Percentiles rank a stretch among this genome's conserved stretches.
These are phyloP conservation scores for Aradophagus sp. DNA, from an alignment of 1,140 invertebrate species.

Conservation along the genomic window DNA sequence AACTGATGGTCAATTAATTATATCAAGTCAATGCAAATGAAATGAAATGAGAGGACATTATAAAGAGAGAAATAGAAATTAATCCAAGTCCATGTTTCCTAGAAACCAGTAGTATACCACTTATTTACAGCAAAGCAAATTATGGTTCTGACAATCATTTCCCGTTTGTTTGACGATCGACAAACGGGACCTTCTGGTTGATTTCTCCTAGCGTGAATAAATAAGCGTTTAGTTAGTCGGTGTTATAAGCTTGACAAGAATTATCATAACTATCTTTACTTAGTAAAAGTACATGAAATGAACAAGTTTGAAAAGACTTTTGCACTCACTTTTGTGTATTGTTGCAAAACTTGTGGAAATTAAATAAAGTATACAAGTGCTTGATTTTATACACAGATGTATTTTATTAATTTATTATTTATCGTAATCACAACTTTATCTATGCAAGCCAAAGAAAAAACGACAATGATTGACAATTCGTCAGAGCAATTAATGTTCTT, in stretches of 20 bases:
- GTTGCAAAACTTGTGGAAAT: slow-evolving; percentile 16
- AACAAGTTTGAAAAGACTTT: slow-evolving; percentile 20
- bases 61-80: too few relatives aligned
- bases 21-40: too few relatives aligned
- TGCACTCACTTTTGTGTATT: not conserved
- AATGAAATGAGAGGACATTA: too few relatives aligned
- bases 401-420: slow-evolving; percentile 17
- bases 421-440: slow-evolving; percentile 6
- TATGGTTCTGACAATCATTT: slow-evolving; percentile 7
- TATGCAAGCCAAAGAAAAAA: not conserved
- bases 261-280: slow-evolving; percentile 31
- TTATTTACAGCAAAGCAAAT: too few relatives aligned
- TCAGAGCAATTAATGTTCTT: not conserved
- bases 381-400: not conserved
- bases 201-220: slow-evolving; percentile 27
- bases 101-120: too few relatives aligned
- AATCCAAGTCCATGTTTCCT: too few relatives aligned
- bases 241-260: slow-evolving; percentile 25
- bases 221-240: slow-evolving; percentile 33
- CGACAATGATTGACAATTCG: not conserved
- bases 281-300: not conserved
- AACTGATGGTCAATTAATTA: too few relatives aligned
- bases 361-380: too few relatives aligned
- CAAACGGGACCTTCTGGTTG: slow-evolving; percentile 4
- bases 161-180: slow-evolving; percentile 7